phyloP scores from a whole-genome alignment of 2,797 vertebrate species.

The Mormyrus proboscirostris region DNA sequence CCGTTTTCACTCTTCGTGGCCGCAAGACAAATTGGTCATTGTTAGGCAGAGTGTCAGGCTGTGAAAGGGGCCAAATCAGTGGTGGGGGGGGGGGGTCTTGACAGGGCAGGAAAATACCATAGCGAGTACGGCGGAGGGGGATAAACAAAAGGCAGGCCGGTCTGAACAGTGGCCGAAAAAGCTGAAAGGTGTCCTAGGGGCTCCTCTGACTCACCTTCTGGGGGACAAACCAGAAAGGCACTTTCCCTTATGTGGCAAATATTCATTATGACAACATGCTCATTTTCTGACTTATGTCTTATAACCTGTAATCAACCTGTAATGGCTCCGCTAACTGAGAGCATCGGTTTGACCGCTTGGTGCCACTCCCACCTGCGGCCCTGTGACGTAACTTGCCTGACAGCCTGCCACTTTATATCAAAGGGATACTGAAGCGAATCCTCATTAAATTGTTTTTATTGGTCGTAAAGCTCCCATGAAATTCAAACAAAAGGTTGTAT shows the following conservation, averaged over 20 bases:
- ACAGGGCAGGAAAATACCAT: neutral
- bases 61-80: slow-evolving; percentile 4
- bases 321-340: neutral
- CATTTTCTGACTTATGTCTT: neutral
- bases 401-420: neutral
- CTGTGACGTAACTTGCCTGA: neutral
- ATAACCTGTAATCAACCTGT: neutral
- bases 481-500: neutral
- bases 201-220: neutral
- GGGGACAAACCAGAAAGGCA: neutral
- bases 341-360: neutral
- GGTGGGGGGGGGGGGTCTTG: neutral
- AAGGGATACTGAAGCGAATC: neutral
- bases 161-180: neutral
- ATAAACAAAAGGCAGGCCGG: neutral
- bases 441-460: neutral
- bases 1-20: slow-evolving; percentile 20
- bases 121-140: neutral
- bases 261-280: neutral
- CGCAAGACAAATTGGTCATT: slow-evolving; percentile 24
- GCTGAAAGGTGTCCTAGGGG: no score
- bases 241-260: neutral
- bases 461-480: neutral
- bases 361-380: neutral
- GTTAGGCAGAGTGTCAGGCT: slow-evolving; percentile 18